Conservation (phyloP, 2,797 vertebrate genomes). For the Apogon talboti region DNA sequence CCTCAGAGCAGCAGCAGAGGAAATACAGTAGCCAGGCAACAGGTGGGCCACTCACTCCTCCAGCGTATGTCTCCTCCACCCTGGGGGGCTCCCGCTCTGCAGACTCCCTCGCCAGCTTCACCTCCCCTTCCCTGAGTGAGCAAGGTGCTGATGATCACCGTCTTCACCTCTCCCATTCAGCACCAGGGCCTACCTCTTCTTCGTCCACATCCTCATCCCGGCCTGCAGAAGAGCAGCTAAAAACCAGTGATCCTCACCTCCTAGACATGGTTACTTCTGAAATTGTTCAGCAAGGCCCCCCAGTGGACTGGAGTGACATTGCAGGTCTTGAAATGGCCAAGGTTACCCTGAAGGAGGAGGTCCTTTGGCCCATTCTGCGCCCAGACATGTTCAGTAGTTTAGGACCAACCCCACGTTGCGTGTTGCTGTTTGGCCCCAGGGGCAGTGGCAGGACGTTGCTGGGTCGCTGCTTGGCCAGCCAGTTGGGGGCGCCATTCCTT, state of each 20-base stretch:
- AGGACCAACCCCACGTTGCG: conserved; percentile 91
- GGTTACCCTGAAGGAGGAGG: conserved; percentile 96
- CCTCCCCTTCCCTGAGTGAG: conserved; percentile 90
- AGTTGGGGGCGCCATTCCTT: conserved; percentile 95
- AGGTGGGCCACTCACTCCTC: conserved; percentile 90
- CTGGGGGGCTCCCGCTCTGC: conserved; percentile 88
- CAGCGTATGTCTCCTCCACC: conserved; percentile 90
- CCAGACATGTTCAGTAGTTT: conserved; percentile 96
- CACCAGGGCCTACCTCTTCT: conserved; percentile 85
- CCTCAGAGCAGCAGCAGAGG: conserved; percentile 91
- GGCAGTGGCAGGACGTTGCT: conserved; percentile 97
- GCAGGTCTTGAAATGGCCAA: conserved; percentile 97
- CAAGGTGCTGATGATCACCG: conserved; percentile 89
- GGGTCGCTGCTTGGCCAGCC: conserved; percentile 95
- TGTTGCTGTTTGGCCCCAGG: conserved; percentile 96
- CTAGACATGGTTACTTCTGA: conserved; percentile 97
- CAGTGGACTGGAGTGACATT: conserved; percentile 97
- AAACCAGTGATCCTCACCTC: conserved; percentile 94
- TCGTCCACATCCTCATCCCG: conserved; percentile 92
- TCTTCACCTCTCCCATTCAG: conserved; percentile 90
- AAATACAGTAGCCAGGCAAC: conserved; percentile 91
- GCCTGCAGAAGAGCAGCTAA: conserved; percentile 93
- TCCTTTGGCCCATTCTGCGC: conserved; percentile 96
- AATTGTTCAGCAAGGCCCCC: conserved; percentile 94
- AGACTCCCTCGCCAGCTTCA: conserved; percentile 91